These are phyloP conservation scores for Dufourea novaeangliae DNA, from an alignment of 1,140 invertebrate species.

Conservation along the genomic window DNA sequence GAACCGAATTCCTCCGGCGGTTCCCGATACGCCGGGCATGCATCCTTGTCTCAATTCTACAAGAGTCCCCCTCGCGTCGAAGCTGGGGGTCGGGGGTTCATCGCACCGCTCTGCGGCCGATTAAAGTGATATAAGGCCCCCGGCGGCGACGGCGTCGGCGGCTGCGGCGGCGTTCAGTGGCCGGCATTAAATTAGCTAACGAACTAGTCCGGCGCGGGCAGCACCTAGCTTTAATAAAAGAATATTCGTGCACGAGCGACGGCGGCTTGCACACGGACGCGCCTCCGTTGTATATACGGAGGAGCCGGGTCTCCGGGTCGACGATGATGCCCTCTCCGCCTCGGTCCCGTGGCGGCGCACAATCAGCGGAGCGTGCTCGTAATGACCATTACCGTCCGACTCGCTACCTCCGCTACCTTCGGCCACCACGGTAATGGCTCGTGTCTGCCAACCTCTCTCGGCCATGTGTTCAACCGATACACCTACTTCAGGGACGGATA, in stretches of 20 bases:
- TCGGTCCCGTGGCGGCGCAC: slow-evolving; percentile 76
- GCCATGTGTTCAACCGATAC: slow-evolving; percentile 57
- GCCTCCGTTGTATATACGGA: slow-evolving; percentile 17
- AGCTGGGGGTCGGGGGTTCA: slow-evolving; percentile 24
- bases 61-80: too few relatives aligned
- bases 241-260: slow-evolving; percentile 65
- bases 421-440: slow-evolving; percentile 76
- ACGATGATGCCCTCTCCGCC: slow-evolving; percentile 78
- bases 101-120: slow-evolving; percentile 23
- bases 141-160: slow-evolving; percentile 26
- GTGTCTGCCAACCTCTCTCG: slow-evolving; percentile 69
- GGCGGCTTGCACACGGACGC: not conserved
- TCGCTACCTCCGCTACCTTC: slow-evolving; percentile 76
- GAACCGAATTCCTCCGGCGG: too few relatives aligned
- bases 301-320: slow-evolving; percentile 78
- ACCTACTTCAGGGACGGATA: slow-evolving; percentile 60
- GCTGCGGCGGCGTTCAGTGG: slow-evolving; percentile 55
- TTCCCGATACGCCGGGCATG: too few relatives aligned
- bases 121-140: slow-evolving; percentile 58
- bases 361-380: slow-evolving; percentile 80
- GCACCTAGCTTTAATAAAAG: slow-evolving; percentile 76
- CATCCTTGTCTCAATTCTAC: too few relatives aligned
- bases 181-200: slow-evolving; percentile 77
- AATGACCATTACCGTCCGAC: slow-evolving; percentile 81
- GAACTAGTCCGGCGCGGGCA: slow-evolving; percentile 69